phyloP scores from a whole-genome alignment of 1,140 invertebrate genomes.

The Geopemphigus sp. region DNA sequence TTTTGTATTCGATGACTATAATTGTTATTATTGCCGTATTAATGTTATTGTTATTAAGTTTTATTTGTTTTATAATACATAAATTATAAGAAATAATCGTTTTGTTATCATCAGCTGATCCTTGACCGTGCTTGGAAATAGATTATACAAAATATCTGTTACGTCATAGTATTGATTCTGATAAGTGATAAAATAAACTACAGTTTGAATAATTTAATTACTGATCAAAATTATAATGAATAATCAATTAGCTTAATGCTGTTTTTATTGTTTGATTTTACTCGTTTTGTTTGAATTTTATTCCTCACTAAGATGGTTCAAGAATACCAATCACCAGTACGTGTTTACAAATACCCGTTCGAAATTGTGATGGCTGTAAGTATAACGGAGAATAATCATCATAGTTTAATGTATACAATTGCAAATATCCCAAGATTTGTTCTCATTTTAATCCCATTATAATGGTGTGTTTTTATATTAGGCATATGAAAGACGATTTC shows the following conservation, averaged over 20 bases:
- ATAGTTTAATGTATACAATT: too few species aligned
- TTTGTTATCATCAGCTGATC: conserved; percentile 20
- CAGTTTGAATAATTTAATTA: conserved; percentile 49
- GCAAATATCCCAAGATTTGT: too few species aligned
- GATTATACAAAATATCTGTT: conserved; percentile 27
- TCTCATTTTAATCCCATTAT: not conserved
- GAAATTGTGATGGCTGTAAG: conserved; percentile 95
- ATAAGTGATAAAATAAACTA: conserved; percentile 33
- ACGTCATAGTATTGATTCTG: conserved; percentile 39
- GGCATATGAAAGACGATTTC: conserved; percentile 93
- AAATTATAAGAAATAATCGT: too few species aligned
- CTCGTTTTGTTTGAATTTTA: conserved; percentile 39
- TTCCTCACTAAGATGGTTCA: conserved; percentile 75
- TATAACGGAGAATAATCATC: conserved; percentile 54
- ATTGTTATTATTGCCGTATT: too few species aligned
- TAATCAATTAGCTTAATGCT: conserved; percentile 38
- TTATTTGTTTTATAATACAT: too few species aligned
- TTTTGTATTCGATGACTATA: too few species aligned
- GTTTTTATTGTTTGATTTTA: conserved; percentile 50
- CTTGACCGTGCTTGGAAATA: not conserved
- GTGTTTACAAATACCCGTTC: conserved; percentile 95
- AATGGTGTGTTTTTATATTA: conserved; percentile 57
- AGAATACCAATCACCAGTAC: conserved; percentile 91
- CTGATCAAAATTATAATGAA: conserved; percentile 48
- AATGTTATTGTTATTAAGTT: too few species aligned